Percentiles rank a stretch among this genome's conserved stretches.
phyloP scores from a whole-genome alignment of 2,888 invertebrate species.

The Nomada goodeniana region DNA sequence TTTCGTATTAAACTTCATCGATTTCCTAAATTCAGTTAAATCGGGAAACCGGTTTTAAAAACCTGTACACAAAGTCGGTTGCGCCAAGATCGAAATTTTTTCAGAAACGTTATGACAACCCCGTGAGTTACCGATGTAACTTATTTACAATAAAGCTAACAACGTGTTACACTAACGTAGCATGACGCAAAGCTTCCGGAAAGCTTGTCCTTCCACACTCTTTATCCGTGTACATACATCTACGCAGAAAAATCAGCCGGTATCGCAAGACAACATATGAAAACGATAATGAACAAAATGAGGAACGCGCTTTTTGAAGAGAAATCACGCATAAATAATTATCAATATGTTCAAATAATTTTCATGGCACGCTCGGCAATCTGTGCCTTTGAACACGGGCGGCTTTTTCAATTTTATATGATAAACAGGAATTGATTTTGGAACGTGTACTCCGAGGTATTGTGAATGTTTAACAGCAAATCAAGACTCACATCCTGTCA shows the following conservation, averaged over 20 bases:
- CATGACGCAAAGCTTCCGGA: not conserved
- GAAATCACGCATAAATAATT: too few relatives aligned
- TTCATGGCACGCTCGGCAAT: too few relatives aligned
- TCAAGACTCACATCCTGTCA: slow-evolving; percentile 85
- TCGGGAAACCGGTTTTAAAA: not conserved
- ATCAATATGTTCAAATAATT: not conserved
- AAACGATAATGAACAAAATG: too few relatives aligned
- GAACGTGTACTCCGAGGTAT: too few relatives aligned
- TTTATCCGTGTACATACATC: not conserved
- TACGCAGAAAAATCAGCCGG: not conserved
- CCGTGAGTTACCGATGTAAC: too few relatives aligned
- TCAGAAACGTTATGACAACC: too few relatives aligned
- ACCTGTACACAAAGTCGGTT: too few relatives aligned
- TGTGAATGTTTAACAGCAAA: not conserved
- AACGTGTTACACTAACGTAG: not conserved
- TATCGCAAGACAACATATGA: not conserved
- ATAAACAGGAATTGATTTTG: not conserved
- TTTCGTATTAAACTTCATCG: not conserved
- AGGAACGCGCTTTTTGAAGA: too few relatives aligned
- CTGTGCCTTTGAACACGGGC: too few relatives aligned
- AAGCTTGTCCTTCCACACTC: not conserved
- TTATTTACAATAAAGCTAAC: not conserved
- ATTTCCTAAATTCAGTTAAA: not conserved
- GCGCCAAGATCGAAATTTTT: too few relatives aligned
- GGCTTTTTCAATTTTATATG: too few relatives aligned